phyloP scores from a whole-genome alignment of 1,140 invertebrate species.

The Diachasmimorpha longicaudata region DNA sequence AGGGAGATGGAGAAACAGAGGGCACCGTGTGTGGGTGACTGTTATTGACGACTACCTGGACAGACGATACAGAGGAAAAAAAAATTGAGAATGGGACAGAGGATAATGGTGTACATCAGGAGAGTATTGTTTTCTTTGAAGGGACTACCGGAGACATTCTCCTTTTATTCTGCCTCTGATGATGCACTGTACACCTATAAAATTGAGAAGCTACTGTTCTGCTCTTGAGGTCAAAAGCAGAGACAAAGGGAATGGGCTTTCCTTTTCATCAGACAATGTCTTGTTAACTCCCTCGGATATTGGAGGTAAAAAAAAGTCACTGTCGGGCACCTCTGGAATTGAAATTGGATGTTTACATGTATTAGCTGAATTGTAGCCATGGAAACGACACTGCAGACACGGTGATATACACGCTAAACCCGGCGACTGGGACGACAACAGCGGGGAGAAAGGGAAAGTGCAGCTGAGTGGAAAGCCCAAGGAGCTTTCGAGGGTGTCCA shows the following conservation, averaged over 20 bases:
- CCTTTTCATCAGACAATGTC: background rate
- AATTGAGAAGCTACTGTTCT: conserved; percentile 13
- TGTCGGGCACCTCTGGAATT: background rate
- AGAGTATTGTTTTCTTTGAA: conserved; percentile 29
- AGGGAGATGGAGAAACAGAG: conserved; percentile 23
- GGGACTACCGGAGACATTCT: background rate
- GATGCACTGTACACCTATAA: conserved; percentile 15
- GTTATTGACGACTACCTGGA: conserved; percentile 27
- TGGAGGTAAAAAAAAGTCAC: background rate
- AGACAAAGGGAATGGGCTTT: background rate
- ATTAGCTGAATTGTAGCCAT: background rate
- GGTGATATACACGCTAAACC: background rate
- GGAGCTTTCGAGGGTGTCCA: conserved; percentile 34
- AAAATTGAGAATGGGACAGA: background rate
- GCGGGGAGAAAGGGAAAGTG: conserved; percentile 5
- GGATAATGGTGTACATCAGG: conserved; percentile 19
- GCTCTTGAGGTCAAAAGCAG: background rate
- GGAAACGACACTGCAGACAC: background rate
- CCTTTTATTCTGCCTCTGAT: background rate
- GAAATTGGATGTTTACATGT: background rate
- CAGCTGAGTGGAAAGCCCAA: conserved; percentile 31
- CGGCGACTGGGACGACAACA: background rate
- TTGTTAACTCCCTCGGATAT: background rate
- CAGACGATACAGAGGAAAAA: conserved; percentile 18
- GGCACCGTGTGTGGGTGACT: conserved; percentile 14